Conservation (phyloP, 92 coral and sea anemone genomes). For the Meandrina meandrites region DNA sequence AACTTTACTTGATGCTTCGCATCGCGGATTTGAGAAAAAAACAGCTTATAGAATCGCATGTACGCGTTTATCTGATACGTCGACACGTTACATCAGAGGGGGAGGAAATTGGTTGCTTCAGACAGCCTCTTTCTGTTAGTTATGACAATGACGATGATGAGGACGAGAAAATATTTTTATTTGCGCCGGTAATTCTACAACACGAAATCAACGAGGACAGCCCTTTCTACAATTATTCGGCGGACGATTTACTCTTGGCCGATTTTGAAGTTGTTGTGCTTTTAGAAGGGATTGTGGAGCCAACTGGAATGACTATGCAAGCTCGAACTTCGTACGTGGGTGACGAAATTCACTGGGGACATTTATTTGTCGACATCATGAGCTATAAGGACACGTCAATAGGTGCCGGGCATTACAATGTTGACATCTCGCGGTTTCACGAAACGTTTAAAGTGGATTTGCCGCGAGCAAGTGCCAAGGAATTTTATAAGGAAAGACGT, state of each 20-base stretch:
- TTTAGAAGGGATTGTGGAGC: constrained; percentile 75
- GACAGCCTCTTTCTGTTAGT: constrained; percentile 62
- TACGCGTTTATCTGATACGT: constrained; percentile 65
- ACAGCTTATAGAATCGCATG: constrained; percentile 73
- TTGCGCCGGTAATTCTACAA: constrained; percentile 61
- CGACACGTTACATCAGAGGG: constrained; percentile 65
- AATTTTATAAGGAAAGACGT: constrained; percentile 40
- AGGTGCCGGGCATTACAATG: neutral
- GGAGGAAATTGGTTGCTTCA: constrained; percentile 79
- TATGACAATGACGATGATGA: constrained; percentile 57
- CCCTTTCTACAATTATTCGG: constrained; percentile 72
- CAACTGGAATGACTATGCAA: constrained; percentile 82
- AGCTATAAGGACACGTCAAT: constrained; percentile 36
- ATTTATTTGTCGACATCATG: constrained; percentile 61
- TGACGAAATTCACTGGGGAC: constrained; percentile 83
- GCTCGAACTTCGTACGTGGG: constrained; percentile 81
- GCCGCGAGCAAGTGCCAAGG: constrained; percentile 56
- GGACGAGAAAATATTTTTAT: constrained; percentile 66
- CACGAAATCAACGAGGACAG: constrained; percentile 80
- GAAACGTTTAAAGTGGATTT: constrained; percentile 22
- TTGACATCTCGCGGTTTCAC: constrained; percentile 63
- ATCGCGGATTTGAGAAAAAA: constrained; percentile 76
- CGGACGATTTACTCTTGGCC: constrained; percentile 52
- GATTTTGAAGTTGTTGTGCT: constrained; percentile 72
- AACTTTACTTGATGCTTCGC: constrained; percentile 73